Evolutionary conservation across 2,113 vertebrate genomes (phyloP).

Genomic region (Boleophthalmus pectinirostris): DNA sequence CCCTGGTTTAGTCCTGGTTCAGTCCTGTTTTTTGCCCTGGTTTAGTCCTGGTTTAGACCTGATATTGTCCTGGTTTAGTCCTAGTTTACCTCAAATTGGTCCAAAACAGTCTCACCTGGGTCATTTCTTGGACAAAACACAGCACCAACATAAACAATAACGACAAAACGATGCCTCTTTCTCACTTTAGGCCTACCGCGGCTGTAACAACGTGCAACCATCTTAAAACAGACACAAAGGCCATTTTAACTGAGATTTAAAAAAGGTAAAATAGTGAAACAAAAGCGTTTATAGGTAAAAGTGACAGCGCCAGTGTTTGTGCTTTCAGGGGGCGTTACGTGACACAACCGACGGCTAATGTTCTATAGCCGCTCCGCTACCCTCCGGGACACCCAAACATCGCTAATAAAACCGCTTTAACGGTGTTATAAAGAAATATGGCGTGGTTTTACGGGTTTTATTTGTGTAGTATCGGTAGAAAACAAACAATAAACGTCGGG

Average conservation of each 20-base stretch:
- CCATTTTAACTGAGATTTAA: background rate
- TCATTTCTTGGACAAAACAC: too few relatives aligned
- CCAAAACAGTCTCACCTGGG: too few relatives aligned
- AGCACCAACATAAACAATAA: too few relatives aligned
- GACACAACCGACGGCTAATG: background rate
- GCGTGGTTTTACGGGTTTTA: background rate
- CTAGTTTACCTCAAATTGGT: too few relatives aligned
- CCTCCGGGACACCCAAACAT: background rate
- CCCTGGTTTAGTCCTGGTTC: too few relatives aligned
- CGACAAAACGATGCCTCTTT: too few relatives aligned
- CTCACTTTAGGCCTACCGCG: too few relatives aligned
- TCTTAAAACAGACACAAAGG: background rate
- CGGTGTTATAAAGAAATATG: background rate
- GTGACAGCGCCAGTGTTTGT: background rate
- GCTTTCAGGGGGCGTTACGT: conserved; percentile 12
- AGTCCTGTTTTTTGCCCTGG: too few relatives aligned
- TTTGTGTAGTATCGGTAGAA: conserved; percentile 37
- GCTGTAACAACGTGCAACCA: too few relatives aligned
- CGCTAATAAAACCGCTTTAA: background rate
- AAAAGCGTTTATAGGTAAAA: background rate
- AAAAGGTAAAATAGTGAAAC: background rate
- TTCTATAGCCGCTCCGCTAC: background rate
- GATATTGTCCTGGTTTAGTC: too few relatives aligned
- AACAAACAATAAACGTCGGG: conserved; percentile 8
- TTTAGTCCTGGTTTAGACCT: too few relatives aligned